phyloP scores from a whole-genome alignment of 2,888 invertebrate genomes.

The Trissonchulus latispiculum region DNA sequence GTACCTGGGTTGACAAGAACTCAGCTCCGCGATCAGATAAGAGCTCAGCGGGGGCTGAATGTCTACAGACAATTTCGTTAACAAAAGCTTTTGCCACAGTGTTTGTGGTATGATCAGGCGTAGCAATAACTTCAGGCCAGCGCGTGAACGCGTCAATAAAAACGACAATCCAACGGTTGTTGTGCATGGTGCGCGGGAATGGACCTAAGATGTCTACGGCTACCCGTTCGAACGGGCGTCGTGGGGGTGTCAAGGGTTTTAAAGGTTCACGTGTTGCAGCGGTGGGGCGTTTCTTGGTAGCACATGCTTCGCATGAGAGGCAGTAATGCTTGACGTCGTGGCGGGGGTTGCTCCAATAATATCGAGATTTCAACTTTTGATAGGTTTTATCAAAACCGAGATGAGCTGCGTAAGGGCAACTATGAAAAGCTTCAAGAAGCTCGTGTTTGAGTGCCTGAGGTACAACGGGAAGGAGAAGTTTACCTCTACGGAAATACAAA shows the following conservation, averaged over 20 bases:
- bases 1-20: slow-evolving; percentile 25
- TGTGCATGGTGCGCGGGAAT: no score
- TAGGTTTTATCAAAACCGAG: slow-evolving; percentile 27
- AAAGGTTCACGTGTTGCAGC: slow-evolving; percentile 19
- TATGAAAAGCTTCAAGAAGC: slow-evolving; percentile 10
- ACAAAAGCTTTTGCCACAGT: slow-evolving; percentile 32
- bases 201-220: slow-evolving; percentile 30
- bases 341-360: slow-evolving; percentile 26
- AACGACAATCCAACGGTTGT: no score
- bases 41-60: slow-evolving; percentile 26
- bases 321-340: slow-evolving; percentile 22
- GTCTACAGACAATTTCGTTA: slow-evolving; percentile 24
- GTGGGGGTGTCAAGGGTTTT: neutral
- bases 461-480: neutral
- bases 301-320: slow-evolving; percentile 25
- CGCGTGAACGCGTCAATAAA: no score
- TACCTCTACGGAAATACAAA: no score
- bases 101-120: slow-evolving; percentile 33
- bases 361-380: slow-evolving; percentile 20
- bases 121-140: no score
- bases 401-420: slow-evolving; percentile 26
- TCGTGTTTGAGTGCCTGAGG: neutral
- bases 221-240: no score
- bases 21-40: slow-evolving; percentile 28
- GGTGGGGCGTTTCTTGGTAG: slow-evolving; percentile 21